These are phyloP conservation scores for Myotis brandtii DNA, from an alignment of 2,113 vertebrate genomes.

Conservation along the genomic window DNA sequence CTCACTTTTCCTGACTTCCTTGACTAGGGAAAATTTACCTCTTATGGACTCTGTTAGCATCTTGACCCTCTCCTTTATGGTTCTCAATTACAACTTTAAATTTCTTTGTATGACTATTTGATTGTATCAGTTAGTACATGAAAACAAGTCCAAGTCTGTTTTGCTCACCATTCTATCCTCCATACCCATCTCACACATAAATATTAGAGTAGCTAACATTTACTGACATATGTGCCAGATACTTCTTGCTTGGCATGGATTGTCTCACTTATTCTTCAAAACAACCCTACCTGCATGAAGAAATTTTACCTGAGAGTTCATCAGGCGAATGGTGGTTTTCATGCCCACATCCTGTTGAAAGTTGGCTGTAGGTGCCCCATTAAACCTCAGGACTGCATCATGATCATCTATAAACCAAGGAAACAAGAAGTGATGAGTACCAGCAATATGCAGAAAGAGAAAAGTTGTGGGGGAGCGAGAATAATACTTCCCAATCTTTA, in stretches of 20 bases:
- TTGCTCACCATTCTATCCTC: neutral
- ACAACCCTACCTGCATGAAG: neutral
- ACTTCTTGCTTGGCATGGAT: neutral
- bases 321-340: constrained; percentile 89
- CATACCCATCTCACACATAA: neutral
- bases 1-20: neutral
- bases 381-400: constrained; percentile 88
- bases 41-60: neutral
- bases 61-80: neutral
- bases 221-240: neutral
- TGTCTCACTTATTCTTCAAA: neutral
- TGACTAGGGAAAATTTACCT: neutral
- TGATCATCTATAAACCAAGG: constrained; percentile 86
- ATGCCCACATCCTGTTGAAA: constrained; percentile 88
- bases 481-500: neutral
- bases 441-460: neutral
- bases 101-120: neutral
- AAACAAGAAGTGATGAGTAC: constrained; percentile 16
- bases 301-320: constrained; percentile 90
- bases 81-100: neutral
- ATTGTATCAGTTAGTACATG: neutral
- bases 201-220: neutral
- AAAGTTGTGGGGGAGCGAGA: neutral
- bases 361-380: constrained; percentile 85
- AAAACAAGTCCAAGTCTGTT: neutral